A percentile compares a stretch with the other conserved stretches of the same genome.
Evolutionary conservation across 2,888 invertebrate genomes (phyloP).

Genomic region (Volucella zonaria): DNA sequence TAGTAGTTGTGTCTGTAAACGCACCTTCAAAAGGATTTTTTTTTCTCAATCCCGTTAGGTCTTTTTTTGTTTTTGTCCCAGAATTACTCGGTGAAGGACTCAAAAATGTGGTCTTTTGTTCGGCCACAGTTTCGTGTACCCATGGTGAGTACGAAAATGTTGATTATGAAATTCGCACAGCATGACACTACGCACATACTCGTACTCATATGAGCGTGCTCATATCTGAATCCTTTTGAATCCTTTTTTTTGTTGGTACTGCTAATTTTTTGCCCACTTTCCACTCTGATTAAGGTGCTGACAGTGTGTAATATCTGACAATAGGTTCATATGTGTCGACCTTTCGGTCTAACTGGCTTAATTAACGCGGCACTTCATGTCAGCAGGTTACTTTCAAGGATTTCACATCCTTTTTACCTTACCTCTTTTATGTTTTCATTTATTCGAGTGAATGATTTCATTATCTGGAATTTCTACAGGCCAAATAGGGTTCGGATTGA

Average conservation of each 20-base stretch:
- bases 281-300: slow-evolving; percentile 64
- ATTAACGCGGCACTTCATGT: slow-evolving; percentile 66
- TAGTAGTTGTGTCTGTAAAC: slow-evolving; percentile 4
- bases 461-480: slow-evolving; percentile 46
- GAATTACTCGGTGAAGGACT: slow-evolving; percentile 47
- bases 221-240: slow-evolving; percentile 24
- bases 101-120: slow-evolving; percentile 70
- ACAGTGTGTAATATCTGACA: slow-evolving; percentile 59
- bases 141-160: slow-evolving; percentile 16
- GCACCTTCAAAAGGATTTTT: slow-evolving; percentile 14
- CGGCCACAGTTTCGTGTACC: slow-evolving; percentile 55
- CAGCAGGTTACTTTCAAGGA: slow-evolving; percentile 58
- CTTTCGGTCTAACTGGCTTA: slow-evolving; percentile 61
- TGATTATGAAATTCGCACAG: slow-evolving; percentile 67
- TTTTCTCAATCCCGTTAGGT: neutral
- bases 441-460: slow-evolving; percentile 52
- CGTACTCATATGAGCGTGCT: neutral
- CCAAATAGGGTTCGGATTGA: slow-evolving; percentile 37
- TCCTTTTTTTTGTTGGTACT: slow-evolving; percentile 1
- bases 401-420: slow-evolving; percentile 43
- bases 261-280: slow-evolving; percentile 44
- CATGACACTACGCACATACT: slow-evolving; percentile 47
- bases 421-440: neutral
- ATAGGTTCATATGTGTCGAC: slow-evolving; percentile 59
- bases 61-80: slow-evolving; percentile 15